Base-by-base conservation (phyloP, 1,140 invertebrate species). In the Tribolium madens region DNA sequence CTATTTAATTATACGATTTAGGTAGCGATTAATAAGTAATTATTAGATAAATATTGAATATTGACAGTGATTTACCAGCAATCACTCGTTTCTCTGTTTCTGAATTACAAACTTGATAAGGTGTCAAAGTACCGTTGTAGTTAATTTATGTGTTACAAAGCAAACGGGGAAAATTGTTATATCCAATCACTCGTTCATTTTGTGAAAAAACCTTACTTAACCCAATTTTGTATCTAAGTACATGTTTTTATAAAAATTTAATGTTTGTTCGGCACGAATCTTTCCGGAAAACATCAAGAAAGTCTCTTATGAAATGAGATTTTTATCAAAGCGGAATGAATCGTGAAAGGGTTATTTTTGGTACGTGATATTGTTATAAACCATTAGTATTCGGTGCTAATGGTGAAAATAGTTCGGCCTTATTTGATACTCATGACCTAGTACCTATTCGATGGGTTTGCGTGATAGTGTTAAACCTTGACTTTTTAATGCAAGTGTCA, bases 321-420 rank as follows among this genome's bases (percentile, higher is more conserved):
- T 64, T 64, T 64, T 64, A 64, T 64, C 57, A 31, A 31, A 31
- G 2, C 18, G 15, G 53, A 60, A n/a, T n/a, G n/a, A n/a, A n/a
- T n/a, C n/a, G n/a, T n/a, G n/a, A n/a, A n/a, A 60, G 53, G 53
- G 53, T 26, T 60, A 14, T 12, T 53, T 53, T 57, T 57, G 14
- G 14, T 17, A 57, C 52, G 52, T 57, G 52, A 18, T 57, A 10
- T 57, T n/a, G 4, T 57, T 57, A 21, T 57, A 57, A 18, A 57
- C 15, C 6, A 57, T n/a, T 33, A 33, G n/a, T 64, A 13, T 31
- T 64, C 6, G 12, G 21, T 21, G 52, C 6, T 21, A 57, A 26
- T 64, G 12, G 57, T 33, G 57, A 64, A 64, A 64, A 64, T 26
- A 64, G 26, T 64, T 57, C 9, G 57, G 21, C 57, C 57, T 64